Conservation (phyloP, 1,140 invertebrate genomes). For the Hermetia illucens region DNA sequence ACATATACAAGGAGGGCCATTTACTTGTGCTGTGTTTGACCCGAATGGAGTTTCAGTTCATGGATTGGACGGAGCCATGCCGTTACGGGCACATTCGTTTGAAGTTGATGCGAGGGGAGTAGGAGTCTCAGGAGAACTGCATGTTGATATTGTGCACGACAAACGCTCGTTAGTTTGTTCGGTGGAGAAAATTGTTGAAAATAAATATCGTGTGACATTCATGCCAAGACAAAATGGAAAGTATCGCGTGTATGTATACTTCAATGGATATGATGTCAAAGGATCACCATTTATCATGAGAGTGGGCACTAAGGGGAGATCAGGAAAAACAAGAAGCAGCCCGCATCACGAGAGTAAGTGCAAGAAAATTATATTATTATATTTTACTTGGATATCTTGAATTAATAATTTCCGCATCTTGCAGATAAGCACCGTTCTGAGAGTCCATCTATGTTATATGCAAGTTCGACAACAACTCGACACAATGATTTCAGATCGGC, state of each 20-base stretch:
- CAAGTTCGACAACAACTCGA: slow-evolving; percentile 19
- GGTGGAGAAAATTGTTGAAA: slow-evolving; percentile 65
- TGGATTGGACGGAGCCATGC: slow-evolving; percentile 58
- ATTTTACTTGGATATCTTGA: no score
- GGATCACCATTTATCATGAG: slow-evolving; percentile 71
- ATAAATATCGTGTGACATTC: slow-evolving; percentile 77
- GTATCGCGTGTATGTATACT: slow-evolving; percentile 83
- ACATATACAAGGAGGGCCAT: slow-evolving; percentile 92
- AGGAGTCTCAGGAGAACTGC: slow-evolving; percentile 75
- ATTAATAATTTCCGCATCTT: background rate
- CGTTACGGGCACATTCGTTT: slow-evolving; percentile 64
- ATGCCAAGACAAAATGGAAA: slow-evolving; percentile 79
- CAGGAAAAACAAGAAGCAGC: slow-evolving; percentile 31
- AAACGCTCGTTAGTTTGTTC: slow-evolving; percentile 70
- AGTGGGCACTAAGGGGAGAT: slow-evolving; percentile 51
- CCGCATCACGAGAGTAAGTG: slow-evolving; percentile 22
- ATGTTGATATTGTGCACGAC: slow-evolving; percentile 76
- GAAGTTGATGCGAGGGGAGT: slow-evolving; percentile 67
- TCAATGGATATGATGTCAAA: slow-evolving; percentile 91
- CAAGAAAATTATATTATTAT: no score
- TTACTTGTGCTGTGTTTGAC: slow-evolving; percentile 94
- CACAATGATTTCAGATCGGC: slow-evolving; percentile 26
- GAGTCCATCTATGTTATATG: slow-evolving; percentile 30
- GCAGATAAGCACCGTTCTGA: slow-evolving; percentile 27
- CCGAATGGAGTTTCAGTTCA: slow-evolving; percentile 72